A percentile compares a stretch with the other conserved stretches of the same genome.
Evolutionary conservation across 2,888 invertebrate genomes (phyloP).

Genomic region (Cecidostiba fungosa): DNA sequence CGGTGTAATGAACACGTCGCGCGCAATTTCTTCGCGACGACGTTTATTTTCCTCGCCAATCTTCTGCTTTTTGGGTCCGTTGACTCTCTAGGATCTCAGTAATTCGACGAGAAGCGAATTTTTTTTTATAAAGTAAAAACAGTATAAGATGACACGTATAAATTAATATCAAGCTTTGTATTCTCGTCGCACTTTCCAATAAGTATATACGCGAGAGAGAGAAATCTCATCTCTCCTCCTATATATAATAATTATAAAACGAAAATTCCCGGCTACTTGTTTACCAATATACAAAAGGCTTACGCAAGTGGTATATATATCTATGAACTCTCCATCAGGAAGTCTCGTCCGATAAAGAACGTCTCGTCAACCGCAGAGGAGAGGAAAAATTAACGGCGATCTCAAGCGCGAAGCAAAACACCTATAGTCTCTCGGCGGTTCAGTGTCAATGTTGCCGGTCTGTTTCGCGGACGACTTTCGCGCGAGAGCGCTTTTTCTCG

Average conservation of each 20-base stretch:
- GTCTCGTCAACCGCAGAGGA: background rate
- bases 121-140: no score
- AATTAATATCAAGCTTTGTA: no score
- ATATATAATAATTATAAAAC: no score
- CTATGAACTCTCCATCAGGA: background rate
- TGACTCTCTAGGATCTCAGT: background rate
- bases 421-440: slow-evolving; percentile 34
- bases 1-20: background rate
- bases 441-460: slow-evolving; percentile 69
- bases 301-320: background rate
- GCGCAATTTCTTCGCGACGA: background rate
- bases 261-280: background rate
- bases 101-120: no score
- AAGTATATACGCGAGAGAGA: no score
- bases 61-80: background rate
- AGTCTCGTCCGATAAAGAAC: background rate
- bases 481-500: slow-evolving; percentile 48
- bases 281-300: background rate
- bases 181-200: no score
- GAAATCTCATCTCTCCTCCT: no score
- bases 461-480: slow-evolving; percentile 71
- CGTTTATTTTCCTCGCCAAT: slow-evolving; percentile 7
- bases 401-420: slow-evolving; percentile 11
- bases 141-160: no score
- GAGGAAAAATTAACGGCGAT: background rate